Conservation (phyloP, 2,797 vertebrate genomes). For the Hoplostethus mediterraneus region DNA sequence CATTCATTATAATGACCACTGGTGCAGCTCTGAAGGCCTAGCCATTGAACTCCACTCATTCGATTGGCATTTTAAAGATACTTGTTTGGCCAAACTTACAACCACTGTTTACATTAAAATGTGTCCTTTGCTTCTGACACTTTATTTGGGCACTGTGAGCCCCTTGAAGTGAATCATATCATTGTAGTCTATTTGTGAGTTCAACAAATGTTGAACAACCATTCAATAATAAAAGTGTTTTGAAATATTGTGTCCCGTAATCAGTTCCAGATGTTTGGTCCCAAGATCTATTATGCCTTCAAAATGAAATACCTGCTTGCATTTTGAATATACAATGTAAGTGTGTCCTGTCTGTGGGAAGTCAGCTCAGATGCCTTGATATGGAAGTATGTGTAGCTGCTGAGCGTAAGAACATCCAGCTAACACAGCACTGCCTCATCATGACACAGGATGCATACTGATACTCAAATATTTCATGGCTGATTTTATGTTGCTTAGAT, state of each 20-base stretch:
- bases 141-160: background rate
- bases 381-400: constrained; percentile 76
- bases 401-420: constrained; percentile 74
- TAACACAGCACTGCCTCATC: constrained; percentile 79
- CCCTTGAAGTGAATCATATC: constrained; percentile 23
- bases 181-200: constrained; percentile 21
- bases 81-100: background rate
- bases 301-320: background rate
- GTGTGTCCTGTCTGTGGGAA: background rate
- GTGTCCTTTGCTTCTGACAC: background rate
- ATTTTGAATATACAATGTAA: too few relatives aligned
- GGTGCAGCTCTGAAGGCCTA: constrained; percentile 43
- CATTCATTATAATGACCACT: constrained; percentile 49
- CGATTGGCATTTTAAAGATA: background rate
- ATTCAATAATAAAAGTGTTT: constrained; percentile 39
- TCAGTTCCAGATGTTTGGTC: background rate
- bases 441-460: constrained; percentile 49
- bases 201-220: constrained; percentile 16
- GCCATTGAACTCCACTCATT: constrained; percentile 8
- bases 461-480: background rate
- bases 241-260: background rate
- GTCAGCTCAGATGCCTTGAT: constrained; percentile 57
- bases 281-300: background rate
- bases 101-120: constrained; percentile 57
- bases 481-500: background rate